Conservation (phyloP, 1,140 invertebrate species). For the Macrostomum lignano region DNA sequence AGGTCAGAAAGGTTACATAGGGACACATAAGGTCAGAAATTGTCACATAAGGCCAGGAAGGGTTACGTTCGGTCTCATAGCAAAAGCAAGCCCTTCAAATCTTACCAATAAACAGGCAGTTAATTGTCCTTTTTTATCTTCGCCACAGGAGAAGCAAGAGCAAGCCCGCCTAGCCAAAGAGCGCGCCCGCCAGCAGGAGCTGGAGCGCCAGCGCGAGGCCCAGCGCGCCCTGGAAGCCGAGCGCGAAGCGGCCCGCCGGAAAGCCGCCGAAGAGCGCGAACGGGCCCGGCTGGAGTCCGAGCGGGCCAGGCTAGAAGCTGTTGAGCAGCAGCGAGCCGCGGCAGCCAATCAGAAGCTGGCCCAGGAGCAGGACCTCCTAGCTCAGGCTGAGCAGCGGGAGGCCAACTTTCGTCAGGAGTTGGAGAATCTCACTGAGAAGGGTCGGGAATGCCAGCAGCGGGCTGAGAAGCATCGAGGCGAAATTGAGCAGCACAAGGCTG, state of each 20-base stretch:
- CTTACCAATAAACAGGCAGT: too few species aligned
- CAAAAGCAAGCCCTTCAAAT: too few species aligned
- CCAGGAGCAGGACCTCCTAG: background rate
- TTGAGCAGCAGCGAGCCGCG: background rate
- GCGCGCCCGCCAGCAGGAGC: conserved; percentile 24
- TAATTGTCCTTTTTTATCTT: too few species aligned
- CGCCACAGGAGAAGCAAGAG: too few species aligned
- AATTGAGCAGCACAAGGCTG: background rate
- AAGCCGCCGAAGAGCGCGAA: conserved; percentile 39
- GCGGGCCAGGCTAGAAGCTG: background rate
- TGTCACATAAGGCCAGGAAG: too few species aligned
- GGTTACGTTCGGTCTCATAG: too few species aligned
- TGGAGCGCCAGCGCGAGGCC: conserved; percentile 45
- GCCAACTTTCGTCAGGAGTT: conserved; percentile 10
- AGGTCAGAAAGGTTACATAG: too few species aligned
- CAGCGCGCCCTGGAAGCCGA: conserved; percentile 46
- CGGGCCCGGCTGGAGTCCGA: conserved; percentile 29
- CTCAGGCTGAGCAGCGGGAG: background rate
- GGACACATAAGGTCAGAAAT: too few species aligned
- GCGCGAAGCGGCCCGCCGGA: conserved; percentile 29
- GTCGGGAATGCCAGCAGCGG: conserved; percentile 34
- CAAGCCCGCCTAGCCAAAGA: conserved; percentile 12
- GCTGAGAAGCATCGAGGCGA: background rate
- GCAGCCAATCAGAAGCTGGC: background rate
- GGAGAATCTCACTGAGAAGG: conserved; percentile 36